Evolutionary conservation across 2,113 vertebrate species (phyloP).

Genomic region (Sceloporus tristichus): DNA sequence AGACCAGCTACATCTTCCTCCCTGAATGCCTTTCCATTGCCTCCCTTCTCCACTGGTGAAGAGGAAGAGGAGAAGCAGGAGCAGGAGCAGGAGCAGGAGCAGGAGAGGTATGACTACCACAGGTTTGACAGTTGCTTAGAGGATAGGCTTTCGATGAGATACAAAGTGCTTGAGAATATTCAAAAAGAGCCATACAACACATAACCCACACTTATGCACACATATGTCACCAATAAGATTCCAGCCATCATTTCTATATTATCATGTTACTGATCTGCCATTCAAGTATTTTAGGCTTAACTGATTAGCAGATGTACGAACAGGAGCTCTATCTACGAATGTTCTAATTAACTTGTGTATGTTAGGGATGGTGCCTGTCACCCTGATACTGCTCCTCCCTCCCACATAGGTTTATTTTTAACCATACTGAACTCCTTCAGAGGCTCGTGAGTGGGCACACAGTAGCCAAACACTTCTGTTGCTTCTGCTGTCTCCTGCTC

Average conservation of each 20-base stretch:
- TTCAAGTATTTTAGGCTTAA: background rate
- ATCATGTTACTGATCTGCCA: background rate
- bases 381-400: background rate
- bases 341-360: background rate
- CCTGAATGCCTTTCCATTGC: too few species aligned
- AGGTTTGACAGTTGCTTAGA: too few species aligned
- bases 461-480: background rate
- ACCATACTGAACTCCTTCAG: background rate
- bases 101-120: too few species aligned
- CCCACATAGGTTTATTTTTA: background rate
- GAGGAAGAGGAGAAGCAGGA: too few species aligned
- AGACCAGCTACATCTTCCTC: too few species aligned
- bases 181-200: too few species aligned
- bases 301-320: background rate
- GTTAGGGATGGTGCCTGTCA: background rate
- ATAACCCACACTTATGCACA: too few species aligned
- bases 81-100: too few species aligned
- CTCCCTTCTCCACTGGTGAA: too few species aligned
- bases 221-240: too few species aligned
- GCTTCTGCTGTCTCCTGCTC: background rate
- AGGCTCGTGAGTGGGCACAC: background rate
- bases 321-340: background rate
- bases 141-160: too few species aligned
- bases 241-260: background rate
- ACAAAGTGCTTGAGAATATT: too few species aligned